Percentiles rank a stretch among this genome's conserved stretches.
These are phyloP conservation scores for Ploceus nigricollis DNA, from an alignment of 2,113 vertebrate species.

Conservation along the genomic window DNA sequence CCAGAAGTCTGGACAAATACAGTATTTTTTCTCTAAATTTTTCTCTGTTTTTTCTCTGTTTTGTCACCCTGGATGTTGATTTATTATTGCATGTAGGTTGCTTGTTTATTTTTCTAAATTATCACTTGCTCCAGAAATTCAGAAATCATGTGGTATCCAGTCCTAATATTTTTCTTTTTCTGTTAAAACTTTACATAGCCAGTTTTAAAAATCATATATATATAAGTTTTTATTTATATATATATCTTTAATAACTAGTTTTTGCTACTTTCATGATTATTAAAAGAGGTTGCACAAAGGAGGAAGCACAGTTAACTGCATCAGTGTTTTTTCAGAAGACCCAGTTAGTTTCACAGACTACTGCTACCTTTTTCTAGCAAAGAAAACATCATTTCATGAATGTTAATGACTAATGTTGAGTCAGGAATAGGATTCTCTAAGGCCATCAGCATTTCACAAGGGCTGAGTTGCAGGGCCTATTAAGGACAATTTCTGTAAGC, in stretches of 20 bases:
- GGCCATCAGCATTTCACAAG: not conserved
- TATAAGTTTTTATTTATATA: not conserved
- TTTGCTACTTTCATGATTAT: not conserved
- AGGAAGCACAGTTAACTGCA: not conserved
- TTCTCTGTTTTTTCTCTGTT: not conserved
- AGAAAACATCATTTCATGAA: not conserved
- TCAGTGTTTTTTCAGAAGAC: not conserved
- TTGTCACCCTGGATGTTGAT: not conserved
- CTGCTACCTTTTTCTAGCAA: not conserved
- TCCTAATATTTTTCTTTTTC: not conserved
- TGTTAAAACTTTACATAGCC: not conserved
- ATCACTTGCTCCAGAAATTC: not conserved
- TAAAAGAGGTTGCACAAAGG: not conserved
- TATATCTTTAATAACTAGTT: not conserved
- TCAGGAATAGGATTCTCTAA: not conserved
- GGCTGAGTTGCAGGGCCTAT: not conserved
- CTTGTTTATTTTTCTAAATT: not conserved
- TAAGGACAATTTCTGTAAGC: not conserved
- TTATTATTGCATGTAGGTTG: not conserved
- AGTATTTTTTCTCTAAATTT: not conserved
- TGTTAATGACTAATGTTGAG: not conserved
- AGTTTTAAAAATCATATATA: not conserved
- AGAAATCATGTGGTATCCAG: not conserved
- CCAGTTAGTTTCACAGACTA: not conserved
- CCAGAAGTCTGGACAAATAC: not conserved